These are phyloP conservation scores for Chaetophractus vellerosus DNA, from an alignment of 2,797 vertebrate species.

Conservation along the genomic window DNA sequence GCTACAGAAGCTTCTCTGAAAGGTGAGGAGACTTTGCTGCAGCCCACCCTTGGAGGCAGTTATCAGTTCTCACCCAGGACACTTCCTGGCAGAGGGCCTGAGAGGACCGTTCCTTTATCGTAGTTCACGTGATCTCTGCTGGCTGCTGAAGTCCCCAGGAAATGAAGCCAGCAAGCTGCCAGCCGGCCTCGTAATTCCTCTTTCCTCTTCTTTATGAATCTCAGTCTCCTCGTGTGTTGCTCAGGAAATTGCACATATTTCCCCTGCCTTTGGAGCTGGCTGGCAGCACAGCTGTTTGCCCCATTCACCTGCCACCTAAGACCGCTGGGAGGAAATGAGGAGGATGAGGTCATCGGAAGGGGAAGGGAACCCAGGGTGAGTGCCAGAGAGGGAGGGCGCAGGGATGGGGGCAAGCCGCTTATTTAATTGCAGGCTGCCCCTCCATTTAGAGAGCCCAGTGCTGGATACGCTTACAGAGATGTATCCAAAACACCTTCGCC, in stretches of 20 bases:
- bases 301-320: slow-evolving; percentile 31
- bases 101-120: not conserved
- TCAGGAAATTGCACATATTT: slow-evolving; percentile 63
- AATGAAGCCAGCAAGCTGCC: not conserved
- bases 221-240: not conserved
- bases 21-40: fast-evolving
- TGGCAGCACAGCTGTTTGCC: not conserved
- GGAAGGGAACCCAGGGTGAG: not conserved
- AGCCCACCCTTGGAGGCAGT: fast-evolving
- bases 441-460: not conserved
- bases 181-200: not conserved
- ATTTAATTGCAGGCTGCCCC: not conserved
- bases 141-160: not conserved
- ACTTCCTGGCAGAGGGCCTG: not conserved
- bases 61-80: not conserved
- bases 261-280: not conserved
- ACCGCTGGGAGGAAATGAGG: not conserved
- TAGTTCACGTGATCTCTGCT: not conserved
- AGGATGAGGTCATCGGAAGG: not conserved
- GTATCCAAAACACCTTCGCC: fast-evolving
- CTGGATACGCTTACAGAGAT: not conserved
- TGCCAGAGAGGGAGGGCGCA: not conserved
- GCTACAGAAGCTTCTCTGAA: not conserved
- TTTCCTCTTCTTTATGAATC: not conserved
- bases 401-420: fast-evolving